Evolutionary conservation across 2,797 vertebrate genomes (phyloP), one percentile per base, ranked within the genome.

Genomic region (Sphenodon punctatus): DNA sequence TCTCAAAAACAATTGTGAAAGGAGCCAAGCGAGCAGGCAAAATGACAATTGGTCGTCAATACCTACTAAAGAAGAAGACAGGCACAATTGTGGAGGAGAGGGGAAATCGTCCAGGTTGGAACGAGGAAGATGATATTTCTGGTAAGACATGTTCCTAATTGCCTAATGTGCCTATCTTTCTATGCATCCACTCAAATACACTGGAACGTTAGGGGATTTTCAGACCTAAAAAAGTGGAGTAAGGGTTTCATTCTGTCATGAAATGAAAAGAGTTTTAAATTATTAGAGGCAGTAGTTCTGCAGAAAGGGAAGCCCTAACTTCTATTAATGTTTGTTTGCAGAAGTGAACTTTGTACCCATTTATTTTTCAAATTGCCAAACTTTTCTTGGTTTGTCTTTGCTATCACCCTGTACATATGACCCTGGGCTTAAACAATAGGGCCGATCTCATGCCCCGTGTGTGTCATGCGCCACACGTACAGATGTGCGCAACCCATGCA

Each of bases 1-100:
- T 99, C 84, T 99, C 99, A 69, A 99, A 99, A 95, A 99, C 97
- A 53, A 97, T 99, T 77, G 98, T 99, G 68, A 99, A 98, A 94
- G 97, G 98, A 87, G 99, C 99, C 25, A 98, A 97, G 91, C 97
- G 95, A 86, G 99, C 99, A 11, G 98, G 98, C 41, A 99, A 98
- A 94, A 99, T 99, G 96, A 99, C 98, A 48, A 99, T 99, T 94
- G 99, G 99, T 17, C 97, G 98, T 1, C 98, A 98, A 38, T 96
- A 97, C 87, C 96, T 98, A 4, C 58, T 98, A 67, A 99, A 99
- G 95, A 99, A 97, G 93, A 96, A 94, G 64, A 95, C 96, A 5
- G 77, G 94, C 74, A 96, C 95, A 3, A 96, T 96, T 80, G 84
- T 96, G 48, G 97, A 95, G 43, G 98, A 99, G 79, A 95, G 97